These are phyloP conservation scores for Nephrotoma appendiculata DNA, from an alignment of 2,888 invertebrate genomes.

Conservation along the genomic window DNA sequence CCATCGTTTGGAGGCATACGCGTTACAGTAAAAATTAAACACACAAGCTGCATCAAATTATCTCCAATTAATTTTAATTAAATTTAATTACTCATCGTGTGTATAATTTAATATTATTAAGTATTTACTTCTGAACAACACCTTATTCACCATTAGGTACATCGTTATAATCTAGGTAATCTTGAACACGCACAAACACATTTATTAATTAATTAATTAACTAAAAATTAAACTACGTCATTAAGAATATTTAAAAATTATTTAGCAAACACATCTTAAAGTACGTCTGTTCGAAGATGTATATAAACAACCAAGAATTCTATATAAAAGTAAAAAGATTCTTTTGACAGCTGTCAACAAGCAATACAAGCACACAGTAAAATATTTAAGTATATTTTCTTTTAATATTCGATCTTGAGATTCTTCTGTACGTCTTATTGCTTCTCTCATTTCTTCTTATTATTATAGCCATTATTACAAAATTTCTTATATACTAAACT, in stretches of 20 bases:
- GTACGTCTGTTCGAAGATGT: neutral
- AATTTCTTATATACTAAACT: neutral
- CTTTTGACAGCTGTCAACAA: conserved; percentile 10
- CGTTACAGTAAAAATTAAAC: neutral
- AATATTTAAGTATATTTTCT: neutral
- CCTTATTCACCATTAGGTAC: neutral
- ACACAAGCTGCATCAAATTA: neutral
- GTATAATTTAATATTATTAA: neutral
- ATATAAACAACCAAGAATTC: neutral
- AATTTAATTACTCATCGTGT: neutral
- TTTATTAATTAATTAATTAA: neutral
- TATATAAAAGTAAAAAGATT: neutral
- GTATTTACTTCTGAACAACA: conserved; percentile 2
- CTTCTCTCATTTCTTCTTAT: neutral
- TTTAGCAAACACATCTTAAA: neutral
- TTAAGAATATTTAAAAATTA: neutral
- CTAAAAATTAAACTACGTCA: neutral
- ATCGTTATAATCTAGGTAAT: neutral
- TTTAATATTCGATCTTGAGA: neutral
- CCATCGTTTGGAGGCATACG: neutral
- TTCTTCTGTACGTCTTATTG: neutral
- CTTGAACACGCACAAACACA: neutral
- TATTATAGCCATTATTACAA: neutral
- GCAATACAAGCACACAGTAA: neutral
- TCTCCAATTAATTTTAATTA: neutral